Percentiles rank a stretch among this genome's conserved stretches.
phyloP scores from a whole-genome alignment of 2,888 invertebrate species.

The Sphinx pinastri region DNA sequence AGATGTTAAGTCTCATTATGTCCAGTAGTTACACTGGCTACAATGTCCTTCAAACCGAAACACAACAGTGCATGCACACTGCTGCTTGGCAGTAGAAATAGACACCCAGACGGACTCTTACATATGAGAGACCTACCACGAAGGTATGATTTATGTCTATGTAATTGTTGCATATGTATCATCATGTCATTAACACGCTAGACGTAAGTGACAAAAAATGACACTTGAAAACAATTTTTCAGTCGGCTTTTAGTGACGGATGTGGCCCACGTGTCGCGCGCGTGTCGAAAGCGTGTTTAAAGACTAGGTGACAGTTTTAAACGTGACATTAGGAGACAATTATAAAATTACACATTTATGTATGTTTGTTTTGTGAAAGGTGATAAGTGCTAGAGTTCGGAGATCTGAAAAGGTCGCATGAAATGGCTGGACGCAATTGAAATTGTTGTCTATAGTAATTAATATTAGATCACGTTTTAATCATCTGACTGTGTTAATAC shows the following conservation, averaged over 20 bases:
- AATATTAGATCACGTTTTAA: no score
- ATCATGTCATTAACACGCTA: not conserved
- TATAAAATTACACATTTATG: not conserved
- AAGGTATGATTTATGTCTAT: slow-evolving; percentile 12
- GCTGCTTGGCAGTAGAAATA: no score
- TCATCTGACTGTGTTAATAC: no score
- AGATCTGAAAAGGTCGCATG: not conserved
- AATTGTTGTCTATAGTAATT: no score
- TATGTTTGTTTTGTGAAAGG: not conserved
- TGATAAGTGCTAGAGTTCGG: not conserved
- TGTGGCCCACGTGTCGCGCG: not conserved
- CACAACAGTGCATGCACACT: no score
- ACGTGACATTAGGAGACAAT: not conserved
- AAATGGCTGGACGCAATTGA: no score
- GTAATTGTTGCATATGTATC: slow-evolving; percentile 3
- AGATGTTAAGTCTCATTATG: no score
- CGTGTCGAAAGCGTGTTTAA: not conserved
- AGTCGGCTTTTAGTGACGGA: not conserved
- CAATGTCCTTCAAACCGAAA: no score
- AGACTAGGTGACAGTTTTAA: not conserved
- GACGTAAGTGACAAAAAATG: slow-evolving; percentile 1
- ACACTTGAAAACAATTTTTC: slow-evolving; percentile 9
- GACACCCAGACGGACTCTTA: no score
- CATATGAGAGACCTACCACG: no score
- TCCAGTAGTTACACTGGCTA: no score